phyloP scores from a whole-genome alignment of 2,797 vertebrate species.

The Oreochromis grahami region DNA sequence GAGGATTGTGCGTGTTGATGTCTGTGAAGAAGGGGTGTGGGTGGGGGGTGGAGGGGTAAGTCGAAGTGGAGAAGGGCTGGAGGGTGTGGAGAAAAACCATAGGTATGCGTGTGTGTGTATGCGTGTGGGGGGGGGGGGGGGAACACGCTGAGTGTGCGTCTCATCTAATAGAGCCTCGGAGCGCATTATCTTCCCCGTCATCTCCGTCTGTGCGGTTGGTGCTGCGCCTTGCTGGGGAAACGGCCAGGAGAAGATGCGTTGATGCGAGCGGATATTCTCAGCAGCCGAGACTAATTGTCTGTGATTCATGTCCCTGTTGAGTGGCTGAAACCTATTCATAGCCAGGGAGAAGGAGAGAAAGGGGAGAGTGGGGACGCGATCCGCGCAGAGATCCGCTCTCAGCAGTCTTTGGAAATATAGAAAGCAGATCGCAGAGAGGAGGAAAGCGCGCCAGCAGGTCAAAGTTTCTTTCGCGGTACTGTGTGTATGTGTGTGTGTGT shows the following conservation, averaged over 20 bases:
- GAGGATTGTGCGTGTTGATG: constrained; percentile 8
- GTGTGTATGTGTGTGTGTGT: neutral
- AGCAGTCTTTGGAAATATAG: constrained; percentile 35
- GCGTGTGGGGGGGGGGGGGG: too few relatives aligned
- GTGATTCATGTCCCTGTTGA: constrained; percentile 61
- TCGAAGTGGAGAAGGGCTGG: constrained; percentile 15
- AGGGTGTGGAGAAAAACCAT: constrained; percentile 30
- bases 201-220: constrained; percentile 62
- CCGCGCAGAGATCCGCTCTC: constrained; percentile 7
- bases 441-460: constrained; percentile 11
- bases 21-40: neutral
- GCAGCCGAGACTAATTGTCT: constrained; percentile 57
- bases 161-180: constrained; percentile 65
- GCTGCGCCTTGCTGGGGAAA: constrained; percentile 27
- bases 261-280: constrained; percentile 42
- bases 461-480: constrained; percentile 58
- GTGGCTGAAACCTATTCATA: constrained; percentile 33
- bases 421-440: neutral
- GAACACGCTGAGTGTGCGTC: constrained; percentile 59
- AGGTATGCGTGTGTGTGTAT: constrained; percentile 39
- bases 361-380: constrained; percentile 1
- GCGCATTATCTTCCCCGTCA: constrained; percentile 70
- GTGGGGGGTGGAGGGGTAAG: neutral
- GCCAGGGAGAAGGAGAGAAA: constrained; percentile 31
- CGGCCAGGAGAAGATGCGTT: constrained; percentile 26